A percentile compares a stretch with the other conserved stretches of the same genome.
phyloP scores from a whole-genome alignment of 2,797 vertebrate genomes.

The Darevskia nairensis region DNA sequence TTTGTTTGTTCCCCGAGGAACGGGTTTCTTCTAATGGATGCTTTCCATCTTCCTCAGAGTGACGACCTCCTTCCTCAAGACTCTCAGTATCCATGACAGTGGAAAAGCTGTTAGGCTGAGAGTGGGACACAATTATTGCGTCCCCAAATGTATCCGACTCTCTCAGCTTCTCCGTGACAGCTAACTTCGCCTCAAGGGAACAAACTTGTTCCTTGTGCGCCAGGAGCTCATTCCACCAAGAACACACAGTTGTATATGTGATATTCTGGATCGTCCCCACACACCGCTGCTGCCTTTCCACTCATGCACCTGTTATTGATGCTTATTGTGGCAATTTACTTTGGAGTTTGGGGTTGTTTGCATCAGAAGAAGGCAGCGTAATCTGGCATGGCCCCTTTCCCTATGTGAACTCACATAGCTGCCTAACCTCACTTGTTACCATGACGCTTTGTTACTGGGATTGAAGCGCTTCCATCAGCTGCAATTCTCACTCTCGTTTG shows the following conservation, averaged over 20 bases:
- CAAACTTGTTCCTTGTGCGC: background rate
- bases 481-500: background rate
- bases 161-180: background rate
- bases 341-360: too few relatives aligned
- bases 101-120: background rate
- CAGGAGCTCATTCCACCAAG: background rate
- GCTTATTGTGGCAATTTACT: too few relatives aligned
- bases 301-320: too few relatives aligned
- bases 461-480: too few relatives aligned
- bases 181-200: background rate
- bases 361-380: too few relatives aligned
- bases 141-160: background rate
- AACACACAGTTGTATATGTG: too few relatives aligned
- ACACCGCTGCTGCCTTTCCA: too few relatives aligned
- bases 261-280: too few relatives aligned
- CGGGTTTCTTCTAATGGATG: background rate
- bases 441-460: too few relatives aligned
- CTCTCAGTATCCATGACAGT: background rate
- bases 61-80: background rate
- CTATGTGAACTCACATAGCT: too few relatives aligned
- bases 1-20: background rate
- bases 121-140: background rate
- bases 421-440: too few relatives aligned
- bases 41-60: background rate
- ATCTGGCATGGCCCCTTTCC: too few relatives aligned